Evolutionary conservation across 2,888 invertebrate species (phyloP).

Genomic region (Argyresthia goedartella): DNA sequence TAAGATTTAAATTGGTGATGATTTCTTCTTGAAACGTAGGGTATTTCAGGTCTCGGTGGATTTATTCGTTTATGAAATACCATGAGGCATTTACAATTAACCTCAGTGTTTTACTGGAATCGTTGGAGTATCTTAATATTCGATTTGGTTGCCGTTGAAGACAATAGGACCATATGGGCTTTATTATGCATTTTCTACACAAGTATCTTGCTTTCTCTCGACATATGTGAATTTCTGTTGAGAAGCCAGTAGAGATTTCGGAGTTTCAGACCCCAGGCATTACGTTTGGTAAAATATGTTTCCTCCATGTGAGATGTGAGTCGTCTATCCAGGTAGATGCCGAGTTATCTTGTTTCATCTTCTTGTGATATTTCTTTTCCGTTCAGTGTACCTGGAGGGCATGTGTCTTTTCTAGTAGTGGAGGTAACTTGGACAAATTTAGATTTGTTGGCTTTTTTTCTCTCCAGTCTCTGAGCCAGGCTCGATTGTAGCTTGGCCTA

Average conservation of each 20-base stretch:
- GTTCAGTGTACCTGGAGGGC: too few relatives aligned
- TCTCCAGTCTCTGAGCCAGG: slow-evolving; percentile 12
- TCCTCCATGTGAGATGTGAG: not conserved
- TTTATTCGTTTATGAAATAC: not conserved
- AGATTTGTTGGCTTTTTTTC: slow-evolving; percentile 13
- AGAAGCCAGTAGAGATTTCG: not conserved
- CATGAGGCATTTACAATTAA: not conserved
- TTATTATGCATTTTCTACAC: slow-evolving; percentile 1
- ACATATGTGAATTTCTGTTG: not conserved
- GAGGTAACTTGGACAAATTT: slow-evolving; percentile 8
- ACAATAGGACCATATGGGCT: slow-evolving; percentile 1
- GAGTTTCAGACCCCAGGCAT: not conserved
- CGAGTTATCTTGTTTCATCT: not conserved
- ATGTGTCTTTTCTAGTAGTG: not conserved
- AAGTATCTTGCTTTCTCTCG: not conserved
- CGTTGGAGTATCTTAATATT: not conserved
- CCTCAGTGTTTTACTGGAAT: not conserved
- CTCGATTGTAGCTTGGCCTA: slow-evolving; percentile 5
- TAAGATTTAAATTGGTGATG: not conserved
- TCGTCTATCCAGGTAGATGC: not conserved
- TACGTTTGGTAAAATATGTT: not conserved
- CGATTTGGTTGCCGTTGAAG: not conserved
- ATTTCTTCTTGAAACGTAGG: not conserved
- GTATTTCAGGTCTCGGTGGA: not conserved
- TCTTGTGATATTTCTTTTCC: too few relatives aligned